Evolutionary conservation across 2,113 vertebrate genomes (phyloP).

Genomic region (Alethe diademata): DNA sequence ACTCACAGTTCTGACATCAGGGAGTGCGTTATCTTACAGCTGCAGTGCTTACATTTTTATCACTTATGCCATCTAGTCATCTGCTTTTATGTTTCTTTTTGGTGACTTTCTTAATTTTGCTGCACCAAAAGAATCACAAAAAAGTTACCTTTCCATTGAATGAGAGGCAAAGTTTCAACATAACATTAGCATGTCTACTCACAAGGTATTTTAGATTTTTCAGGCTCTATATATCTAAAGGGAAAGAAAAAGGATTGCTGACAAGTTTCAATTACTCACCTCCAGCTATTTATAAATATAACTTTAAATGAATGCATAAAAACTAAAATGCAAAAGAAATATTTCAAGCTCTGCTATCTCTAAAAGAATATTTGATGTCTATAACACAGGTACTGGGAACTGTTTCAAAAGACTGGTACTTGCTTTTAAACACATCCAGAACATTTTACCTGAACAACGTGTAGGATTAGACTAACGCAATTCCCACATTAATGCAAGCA

Average conservation of each 20-base stretch:
- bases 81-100: slow-evolving; percentile 39
- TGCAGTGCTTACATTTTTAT: slow-evolving; percentile 33
- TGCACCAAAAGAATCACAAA: not conserved
- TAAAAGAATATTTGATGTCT: not conserved
- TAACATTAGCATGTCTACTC: not conserved
- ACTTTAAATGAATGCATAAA: not conserved
- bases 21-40: not conserved
- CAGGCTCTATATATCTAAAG: not conserved
- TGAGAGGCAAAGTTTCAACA: not conserved
- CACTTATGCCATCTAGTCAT: slow-evolving; percentile 23
- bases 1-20: not conserved
- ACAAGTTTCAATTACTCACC: not conserved
- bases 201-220: not conserved
- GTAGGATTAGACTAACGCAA: not conserved
- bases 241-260: not conserved
- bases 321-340: not conserved
- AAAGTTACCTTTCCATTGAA: not conserved
- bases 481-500: not conserved
- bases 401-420: not conserved
- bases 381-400: not conserved
- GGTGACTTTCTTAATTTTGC: slow-evolving; percentile 14
- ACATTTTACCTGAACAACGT: not conserved
- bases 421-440: not conserved
- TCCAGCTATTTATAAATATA: slow-evolving; percentile 37
- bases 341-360: not conserved